These are phyloP conservation scores for Heliconius ethilla DNA, from an alignment of 2,888 invertebrate genomes.

Conservation along the genomic window DNA sequence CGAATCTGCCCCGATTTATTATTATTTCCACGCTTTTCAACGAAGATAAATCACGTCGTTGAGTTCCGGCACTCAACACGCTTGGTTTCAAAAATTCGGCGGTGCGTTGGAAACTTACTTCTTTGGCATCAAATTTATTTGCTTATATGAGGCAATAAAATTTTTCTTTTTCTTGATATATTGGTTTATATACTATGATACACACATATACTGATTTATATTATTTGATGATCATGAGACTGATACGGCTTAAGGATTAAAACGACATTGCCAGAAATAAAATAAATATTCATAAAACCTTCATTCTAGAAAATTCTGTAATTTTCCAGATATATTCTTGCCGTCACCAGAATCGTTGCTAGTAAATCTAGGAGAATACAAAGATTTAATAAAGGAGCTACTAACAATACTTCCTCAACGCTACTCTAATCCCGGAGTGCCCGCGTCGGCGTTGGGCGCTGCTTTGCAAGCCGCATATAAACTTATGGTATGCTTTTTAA, in stretches of 20 bases:
- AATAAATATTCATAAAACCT: neutral
- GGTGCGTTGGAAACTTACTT: too few species aligned
- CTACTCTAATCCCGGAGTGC: conserved; percentile 84
- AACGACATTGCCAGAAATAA: too few species aligned
- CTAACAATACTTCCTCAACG: conserved; percentile 89
- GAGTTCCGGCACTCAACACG: too few species aligned
- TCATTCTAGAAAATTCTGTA: neutral
- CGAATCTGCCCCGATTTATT: neutral
- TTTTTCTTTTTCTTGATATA: too few species aligned
- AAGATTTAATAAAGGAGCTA: conserved; percentile 88
- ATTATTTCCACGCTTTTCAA: neutral
- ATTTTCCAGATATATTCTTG: conserved; percentile 90
- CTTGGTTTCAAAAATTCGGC: too few species aligned
- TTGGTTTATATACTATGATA: too few species aligned
- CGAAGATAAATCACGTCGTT: too few species aligned
- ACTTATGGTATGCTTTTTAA: conserved; percentile 85
- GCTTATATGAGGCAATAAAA: too few species aligned
- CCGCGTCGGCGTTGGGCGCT: conserved; percentile 93
- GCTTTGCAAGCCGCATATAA: conserved; percentile 96
- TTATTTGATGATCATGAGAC: too few species aligned
- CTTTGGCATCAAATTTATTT: too few species aligned
- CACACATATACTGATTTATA: too few species aligned
- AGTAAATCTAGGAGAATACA: conserved; percentile 94
- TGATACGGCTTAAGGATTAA: too few species aligned
- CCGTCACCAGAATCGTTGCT: conserved; percentile 96